Evolutionary conservation across 2,113 vertebrate species (phyloP), one percentile per base, ranked within the genome.

Genomic region (Falco punctatus): DNA sequence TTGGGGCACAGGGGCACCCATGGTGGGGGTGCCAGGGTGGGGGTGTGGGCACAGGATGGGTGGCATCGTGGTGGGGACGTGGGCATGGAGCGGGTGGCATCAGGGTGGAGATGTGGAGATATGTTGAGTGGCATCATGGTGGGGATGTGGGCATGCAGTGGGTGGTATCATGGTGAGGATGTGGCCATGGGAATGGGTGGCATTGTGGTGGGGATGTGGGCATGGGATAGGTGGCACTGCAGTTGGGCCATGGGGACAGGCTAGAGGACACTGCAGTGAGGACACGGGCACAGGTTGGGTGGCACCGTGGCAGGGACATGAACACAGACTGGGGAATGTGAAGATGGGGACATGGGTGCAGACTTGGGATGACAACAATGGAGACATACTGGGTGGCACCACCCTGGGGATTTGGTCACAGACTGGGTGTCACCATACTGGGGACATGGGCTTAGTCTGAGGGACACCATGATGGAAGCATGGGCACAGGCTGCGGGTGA

Each of bases 361-460:
- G 40, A 42, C 42, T 42, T 42, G 35, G 27, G 13, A 2, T 0
- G 3, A 51, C 11, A 19, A 8, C 11, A 23, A 8, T 9, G 15
- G 26, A 26, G 52, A 35, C 40, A 2, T 11, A 28, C 6, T 13
- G 26, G 11, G 32, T 24, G n/a, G 28, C 32, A 49, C 16, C 7
- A 8, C 18, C 1, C 2, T 35, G 87, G 42, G 13, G 21, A 21
- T 11, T 8, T 4, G 58, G 44, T 33, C 15, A 66, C 17, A 42
- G 49, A 11, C 62, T 49, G 77, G 19, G 20, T n/a, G 58, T 24
- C 48, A 24, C 64, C 59, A 22, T 6, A 8, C 9, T 65, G 61
- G 49, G n/a, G 22, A 3, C 17, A 13, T 0, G 22, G 62, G 13
- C 33, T 32, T 6, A 13, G 49, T 22, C 20, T 0, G 8, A 19